These are phyloP conservation scores for Byasa hedistus DNA, from an alignment of 2,888 invertebrate species.

Conservation along the genomic window DNA sequence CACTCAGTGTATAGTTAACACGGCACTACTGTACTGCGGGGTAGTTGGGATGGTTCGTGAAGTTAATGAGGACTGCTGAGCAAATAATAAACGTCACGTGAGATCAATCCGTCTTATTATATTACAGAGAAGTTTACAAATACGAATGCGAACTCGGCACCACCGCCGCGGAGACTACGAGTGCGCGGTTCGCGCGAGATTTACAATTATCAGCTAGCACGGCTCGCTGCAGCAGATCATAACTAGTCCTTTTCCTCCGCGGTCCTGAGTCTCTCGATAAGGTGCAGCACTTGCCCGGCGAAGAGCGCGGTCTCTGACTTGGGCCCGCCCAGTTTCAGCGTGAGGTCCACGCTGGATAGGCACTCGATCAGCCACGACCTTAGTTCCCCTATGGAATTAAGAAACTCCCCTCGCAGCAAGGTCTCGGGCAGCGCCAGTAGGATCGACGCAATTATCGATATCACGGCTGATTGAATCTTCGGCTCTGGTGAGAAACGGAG, in stretches of 20 bases:
- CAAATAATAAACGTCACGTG: not conserved
- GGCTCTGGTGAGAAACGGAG: slow-evolving; percentile 84
- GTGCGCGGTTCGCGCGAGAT: not conserved
- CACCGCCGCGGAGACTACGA: not conserved
- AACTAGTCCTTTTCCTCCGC: slow-evolving; percentile 34
- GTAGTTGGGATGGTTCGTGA: not conserved
- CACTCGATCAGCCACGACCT: slow-evolving; percentile 83
- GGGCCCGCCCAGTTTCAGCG: slow-evolving; percentile 76
- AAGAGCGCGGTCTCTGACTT: slow-evolving; percentile 83
- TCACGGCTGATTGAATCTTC: slow-evolving; percentile 82
- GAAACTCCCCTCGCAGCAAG: slow-evolving; percentile 80
- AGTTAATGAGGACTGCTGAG: not conserved
- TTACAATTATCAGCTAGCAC: not conserved
- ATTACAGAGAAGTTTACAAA: not conserved
- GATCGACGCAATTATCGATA: slow-evolving; percentile 84
- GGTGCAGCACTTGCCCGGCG: slow-evolving; percentile 80
- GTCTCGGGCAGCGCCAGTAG: slow-evolving; percentile 81
- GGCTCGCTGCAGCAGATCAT: not conserved
- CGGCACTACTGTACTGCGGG: not conserved
- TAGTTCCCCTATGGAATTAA: slow-evolving; percentile 82
- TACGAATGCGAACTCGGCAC: slow-evolving; percentile 4
- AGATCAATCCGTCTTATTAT: not conserved
- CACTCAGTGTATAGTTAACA: not conserved
- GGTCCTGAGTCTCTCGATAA: slow-evolving; percentile 74
- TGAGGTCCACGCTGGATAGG: slow-evolving; percentile 73